Conservation (phyloP, 2,888 invertebrate genomes). For the Rhodophaea formosa region DNA sequence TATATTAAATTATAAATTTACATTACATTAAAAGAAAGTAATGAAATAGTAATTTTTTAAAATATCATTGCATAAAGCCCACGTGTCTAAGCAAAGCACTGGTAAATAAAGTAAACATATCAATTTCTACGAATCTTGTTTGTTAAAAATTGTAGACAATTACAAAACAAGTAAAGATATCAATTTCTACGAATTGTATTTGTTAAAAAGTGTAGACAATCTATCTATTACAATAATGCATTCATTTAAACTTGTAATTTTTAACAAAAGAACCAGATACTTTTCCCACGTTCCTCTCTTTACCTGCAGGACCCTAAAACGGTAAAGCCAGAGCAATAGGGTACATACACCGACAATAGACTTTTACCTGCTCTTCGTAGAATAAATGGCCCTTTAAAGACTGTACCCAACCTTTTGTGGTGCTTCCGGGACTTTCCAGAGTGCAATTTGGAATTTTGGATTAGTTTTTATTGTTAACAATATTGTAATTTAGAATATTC, state of each 20-base stretch:
- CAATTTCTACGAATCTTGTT: too few species aligned
- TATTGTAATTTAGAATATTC: background rate
- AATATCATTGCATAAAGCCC: too few species aligned
- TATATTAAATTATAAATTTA: too few species aligned
- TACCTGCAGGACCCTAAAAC: constrained; percentile 9
- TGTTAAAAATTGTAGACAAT: too few species aligned
- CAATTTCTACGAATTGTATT: too few species aligned
- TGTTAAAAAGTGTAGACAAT: too few species aligned
- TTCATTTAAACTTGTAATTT: background rate
- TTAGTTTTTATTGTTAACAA: background rate
- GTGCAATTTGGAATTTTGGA: constrained; percentile 23
- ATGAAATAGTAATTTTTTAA: too few species aligned
- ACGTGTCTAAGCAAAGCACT: too few species aligned
- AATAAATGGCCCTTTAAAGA: constrained; percentile 23
- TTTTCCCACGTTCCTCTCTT: background rate
- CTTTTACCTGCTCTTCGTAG: constrained; percentile 27
- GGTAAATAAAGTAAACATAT: too few species aligned
- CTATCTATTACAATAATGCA: background rate
- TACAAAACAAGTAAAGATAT: too few species aligned
- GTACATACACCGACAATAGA: constrained; percentile 8
- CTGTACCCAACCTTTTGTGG: constrained; percentile 20
- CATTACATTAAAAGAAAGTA: too few species aligned
- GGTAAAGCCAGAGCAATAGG: constrained; percentile 1
- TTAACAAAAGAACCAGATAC: background rate
- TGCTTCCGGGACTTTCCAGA: constrained; percentile 33